Percentiles rank a stretch among this genome's conserved stretches.
phyloP scores from a whole-genome alignment of 2,113 vertebrate species.

The Erpornis zantholeuca region DNA sequence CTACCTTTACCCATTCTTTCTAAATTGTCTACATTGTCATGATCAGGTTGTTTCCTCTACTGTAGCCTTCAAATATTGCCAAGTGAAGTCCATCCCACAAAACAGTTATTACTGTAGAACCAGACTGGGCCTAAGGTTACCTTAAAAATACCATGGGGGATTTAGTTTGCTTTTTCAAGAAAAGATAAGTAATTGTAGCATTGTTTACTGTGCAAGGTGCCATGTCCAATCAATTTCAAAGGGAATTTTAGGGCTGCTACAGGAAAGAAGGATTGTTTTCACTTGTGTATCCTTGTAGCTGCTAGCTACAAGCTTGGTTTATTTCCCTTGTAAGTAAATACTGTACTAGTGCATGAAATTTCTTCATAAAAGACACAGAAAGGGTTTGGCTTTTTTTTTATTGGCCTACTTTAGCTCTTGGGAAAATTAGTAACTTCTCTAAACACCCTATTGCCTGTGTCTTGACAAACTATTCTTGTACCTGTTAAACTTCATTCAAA shows the following conservation, averaged over 20 bases:
- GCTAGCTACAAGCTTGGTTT: constrained; percentile 2
- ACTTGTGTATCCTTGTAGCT: not conserved
- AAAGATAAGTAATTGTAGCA: constrained; percentile 27
- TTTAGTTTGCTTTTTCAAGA: constrained; percentile 19
- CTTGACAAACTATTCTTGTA: not conserved
- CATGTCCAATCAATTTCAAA: constrained; percentile 46
- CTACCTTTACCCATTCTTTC: not conserved
- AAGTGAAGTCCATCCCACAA: not conserved
- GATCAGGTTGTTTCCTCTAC: not conserved
- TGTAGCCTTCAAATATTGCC: constrained; percentile 22
- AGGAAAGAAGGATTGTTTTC: constrained; percentile 1
- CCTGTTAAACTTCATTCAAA: not conserved
- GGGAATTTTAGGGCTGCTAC: not conserved
- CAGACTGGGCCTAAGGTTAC: not conserved
- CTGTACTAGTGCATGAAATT: not conserved
- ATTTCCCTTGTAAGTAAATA: not conserved
- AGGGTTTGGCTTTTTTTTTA: not conserved
- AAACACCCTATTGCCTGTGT: not conserved
- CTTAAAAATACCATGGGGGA: not conserved
- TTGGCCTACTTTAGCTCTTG: constrained; percentile 17
- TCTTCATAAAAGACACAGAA: not conserved
- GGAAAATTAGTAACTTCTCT: constrained; percentile 8
- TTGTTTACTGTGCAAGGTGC: constrained; percentile 24
- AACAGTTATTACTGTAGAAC: constrained; percentile 4
- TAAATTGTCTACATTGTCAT: not conserved